phyloP scores from a whole-genome alignment of 1,140 invertebrate genomes.

The Reticulitermes speratus region DNA sequence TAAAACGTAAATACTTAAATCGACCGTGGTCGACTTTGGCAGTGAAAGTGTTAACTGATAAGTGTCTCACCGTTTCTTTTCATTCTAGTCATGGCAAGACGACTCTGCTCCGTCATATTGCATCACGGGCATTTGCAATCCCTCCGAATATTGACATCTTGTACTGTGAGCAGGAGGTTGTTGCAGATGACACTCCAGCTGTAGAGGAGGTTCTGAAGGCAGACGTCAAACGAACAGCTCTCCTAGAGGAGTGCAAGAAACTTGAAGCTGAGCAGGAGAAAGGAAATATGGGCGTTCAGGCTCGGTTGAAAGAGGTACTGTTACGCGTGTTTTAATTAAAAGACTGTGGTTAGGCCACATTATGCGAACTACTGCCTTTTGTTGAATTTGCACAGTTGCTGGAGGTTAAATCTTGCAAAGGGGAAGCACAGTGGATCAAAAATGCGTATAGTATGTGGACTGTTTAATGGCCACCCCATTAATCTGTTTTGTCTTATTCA shows the following conservation, averaged over 20 bases:
- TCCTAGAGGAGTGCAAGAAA: conserved; percentile 81
- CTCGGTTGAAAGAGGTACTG: conserved; percentile 77
- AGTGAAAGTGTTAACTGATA: no score
- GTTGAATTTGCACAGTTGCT: no score
- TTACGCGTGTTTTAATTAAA: background rate
- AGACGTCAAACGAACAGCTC: conserved; percentile 80
- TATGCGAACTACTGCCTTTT: no score
- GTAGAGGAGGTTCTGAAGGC: conserved; percentile 91
- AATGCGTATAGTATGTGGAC: no score
- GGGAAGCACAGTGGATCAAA: no score
- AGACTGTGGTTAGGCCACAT: no score
- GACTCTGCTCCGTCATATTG: conserved; percentile 93
- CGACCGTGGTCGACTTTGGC: no score
- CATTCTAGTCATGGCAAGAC: conserved; percentile 91
- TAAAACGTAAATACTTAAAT: no score
- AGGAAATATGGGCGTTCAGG: conserved; percentile 68
- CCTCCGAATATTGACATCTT: conserved; percentile 97
- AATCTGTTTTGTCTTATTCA: no score
- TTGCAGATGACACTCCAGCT: conserved; percentile 87
- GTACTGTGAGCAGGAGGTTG: conserved; percentile 98
- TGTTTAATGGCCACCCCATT: no score
- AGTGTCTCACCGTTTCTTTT: conserved; percentile 20
- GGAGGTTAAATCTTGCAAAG: no score
- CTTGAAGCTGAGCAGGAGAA: conserved; percentile 70
- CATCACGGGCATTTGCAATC: conserved; percentile 83